A percentile compares a stretch with the other conserved stretches of the same genome.
phyloP scores from a whole-genome alignment of 2,797 vertebrate genomes.

The Cirrhinus molitorella region DNA sequence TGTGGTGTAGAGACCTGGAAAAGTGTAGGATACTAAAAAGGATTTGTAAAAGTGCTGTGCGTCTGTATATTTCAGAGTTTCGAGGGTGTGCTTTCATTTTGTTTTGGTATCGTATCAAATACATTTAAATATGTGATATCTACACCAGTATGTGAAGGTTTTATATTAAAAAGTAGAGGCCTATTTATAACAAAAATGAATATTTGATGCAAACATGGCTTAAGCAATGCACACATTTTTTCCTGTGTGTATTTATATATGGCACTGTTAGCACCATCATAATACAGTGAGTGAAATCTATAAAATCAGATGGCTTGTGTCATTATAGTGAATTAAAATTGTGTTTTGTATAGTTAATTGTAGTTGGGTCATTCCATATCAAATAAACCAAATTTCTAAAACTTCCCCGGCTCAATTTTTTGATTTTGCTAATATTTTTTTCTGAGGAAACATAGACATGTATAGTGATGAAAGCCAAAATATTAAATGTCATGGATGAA shows the following conservation, averaged over 20 bases:
- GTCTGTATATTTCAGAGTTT: conserved; percentile 8
- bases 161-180: not conserved
- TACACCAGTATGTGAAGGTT: not conserved
- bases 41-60: conserved; percentile 20
- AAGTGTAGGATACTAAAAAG: conserved; percentile 33
- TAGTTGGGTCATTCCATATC: too few species aligned
- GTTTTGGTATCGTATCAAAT: not conserved
- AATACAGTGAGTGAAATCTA: not conserved
- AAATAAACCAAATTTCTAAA: too few species aligned
- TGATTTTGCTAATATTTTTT: too few species aligned
- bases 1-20: conserved; percentile 51
- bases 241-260: not conserved
- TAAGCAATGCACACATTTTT: conserved; percentile 5
- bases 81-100: not conserved
- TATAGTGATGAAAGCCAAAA: too few species aligned
- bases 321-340: not conserved
- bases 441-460: too few species aligned
- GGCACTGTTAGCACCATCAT: not conserved
- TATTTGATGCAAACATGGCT: not conserved
- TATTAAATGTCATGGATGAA: too few species aligned
- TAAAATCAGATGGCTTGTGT: not conserved
- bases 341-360: not conserved
- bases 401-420: too few species aligned
- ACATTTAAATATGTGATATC: not conserved
- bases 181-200: not conserved